Evolutionary conservation across 1,140 invertebrate genomes (phyloP).

Genomic region (Cylas formicarius): DNA sequence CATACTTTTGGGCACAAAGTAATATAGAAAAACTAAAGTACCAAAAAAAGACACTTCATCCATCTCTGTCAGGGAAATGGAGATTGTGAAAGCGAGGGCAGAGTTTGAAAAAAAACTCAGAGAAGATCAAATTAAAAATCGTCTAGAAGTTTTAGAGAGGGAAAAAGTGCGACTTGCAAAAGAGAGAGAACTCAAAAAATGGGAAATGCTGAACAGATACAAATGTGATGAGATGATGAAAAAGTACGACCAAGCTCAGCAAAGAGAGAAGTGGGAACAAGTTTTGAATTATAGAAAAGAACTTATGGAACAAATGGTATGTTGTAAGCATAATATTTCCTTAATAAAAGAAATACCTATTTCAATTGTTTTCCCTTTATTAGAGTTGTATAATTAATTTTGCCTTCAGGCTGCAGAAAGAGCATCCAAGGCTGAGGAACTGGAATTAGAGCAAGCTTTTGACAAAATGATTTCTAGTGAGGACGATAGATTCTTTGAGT

Average conservation of each 20-base stretch:
- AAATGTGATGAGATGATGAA: conserved; percentile 36
- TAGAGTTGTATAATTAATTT: background rate
- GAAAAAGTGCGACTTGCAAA: conserved; percentile 15
- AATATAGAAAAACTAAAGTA: too few species aligned
- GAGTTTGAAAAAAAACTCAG: conserved; percentile 22
- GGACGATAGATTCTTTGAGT: conserved; percentile 36
- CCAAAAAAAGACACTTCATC: too few species aligned
- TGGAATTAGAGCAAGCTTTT: conserved; percentile 18
- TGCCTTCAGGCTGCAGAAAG: conserved; percentile 39
- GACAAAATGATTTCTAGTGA: conserved; percentile 5
- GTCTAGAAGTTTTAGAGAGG: conserved; percentile 17
- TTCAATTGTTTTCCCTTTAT: background rate
- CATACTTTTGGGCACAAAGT: too few species aligned
- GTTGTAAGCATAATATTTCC: background rate
- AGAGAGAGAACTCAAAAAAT: conserved; percentile 28
- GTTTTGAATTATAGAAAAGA: conserved; percentile 39
- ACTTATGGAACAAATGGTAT: conserved; percentile 40
- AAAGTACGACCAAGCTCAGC: conserved; percentile 38
- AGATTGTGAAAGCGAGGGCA: conserved; percentile 17
- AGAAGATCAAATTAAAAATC: conserved; percentile 17
- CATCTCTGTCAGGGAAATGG: conserved; percentile 20
- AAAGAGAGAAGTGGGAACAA: conserved; percentile 31
- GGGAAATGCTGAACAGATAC: conserved; percentile 32
- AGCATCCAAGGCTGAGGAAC: conserved; percentile 39
- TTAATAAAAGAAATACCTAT: background rate